Base-by-base conservation (phyloP, 2,888 invertebrate species). In the Strigamia transsilvanica region DNA sequence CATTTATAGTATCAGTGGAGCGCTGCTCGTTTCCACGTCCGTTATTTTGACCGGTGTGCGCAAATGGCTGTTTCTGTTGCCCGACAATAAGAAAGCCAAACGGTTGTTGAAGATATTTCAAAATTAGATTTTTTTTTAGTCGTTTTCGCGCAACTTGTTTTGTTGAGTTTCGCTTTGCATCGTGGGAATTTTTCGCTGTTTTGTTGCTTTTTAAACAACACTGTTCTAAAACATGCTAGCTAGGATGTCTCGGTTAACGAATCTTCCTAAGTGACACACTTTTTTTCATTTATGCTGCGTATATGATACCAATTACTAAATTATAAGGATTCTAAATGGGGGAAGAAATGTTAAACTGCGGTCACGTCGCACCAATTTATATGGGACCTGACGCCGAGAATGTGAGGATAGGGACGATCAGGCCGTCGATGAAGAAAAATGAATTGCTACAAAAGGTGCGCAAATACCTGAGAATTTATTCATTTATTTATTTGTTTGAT, bases 11-110 rank as follows among this genome's bases (percentile, higher is more conserved):
- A 90, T 96, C 15, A 91, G 92, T 83, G 96, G 96, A n/a, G 96
- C 96, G 15, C 88, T 95, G 84, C 89, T 96, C 85, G 96, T 96
- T 18, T 91, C 95, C 84, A 93, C 93, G 87, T 96, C 95, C 10
- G 95, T 96, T 27, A 89, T 96, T 83, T 89, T 96, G 83, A 94
- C 94, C 1, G 95, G 94, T 4, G 88, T 95, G 80, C 91, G 95
- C 83, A 95, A 96, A 87, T 96, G 96, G 96, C 93, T 94, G 0
- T 87, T 94, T 82, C 92, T 94, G 0, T 89, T 95, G 86, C 95
- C 95, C 3, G 73, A 73, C 27, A 73, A 73, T n/a, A n/a, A 23
- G 15, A 73, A 32, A 32, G 73, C 73, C 15, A 73, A 73, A 5
- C 23, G 73, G 32, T 27, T 73, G 13, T 32, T 73, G 13, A 73